Conservation (phyloP, 1,140 invertebrate species). For the Penaeus vannamei region DNA sequence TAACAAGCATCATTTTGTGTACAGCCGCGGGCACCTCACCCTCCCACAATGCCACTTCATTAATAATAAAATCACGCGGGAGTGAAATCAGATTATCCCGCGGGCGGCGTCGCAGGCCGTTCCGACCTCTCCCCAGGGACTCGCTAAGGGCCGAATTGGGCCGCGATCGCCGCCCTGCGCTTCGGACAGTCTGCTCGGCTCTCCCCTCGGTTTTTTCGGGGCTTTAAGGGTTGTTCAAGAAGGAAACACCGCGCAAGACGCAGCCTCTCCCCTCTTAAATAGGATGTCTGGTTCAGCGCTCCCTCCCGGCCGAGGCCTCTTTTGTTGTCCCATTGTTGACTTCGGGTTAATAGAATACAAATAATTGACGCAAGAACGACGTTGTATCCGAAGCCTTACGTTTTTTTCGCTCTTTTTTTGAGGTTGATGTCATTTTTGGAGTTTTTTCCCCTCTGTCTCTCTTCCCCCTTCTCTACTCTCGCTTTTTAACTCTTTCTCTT, state of each 20-base stretch:
- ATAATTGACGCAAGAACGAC: too few species aligned
- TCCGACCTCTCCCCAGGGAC: slow-evolving; percentile 29
- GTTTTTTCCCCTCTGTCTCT: too few species aligned
- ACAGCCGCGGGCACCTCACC: slow-evolving; percentile 25
- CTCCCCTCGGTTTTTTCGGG: neutral
- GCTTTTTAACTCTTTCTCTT: too few species aligned
- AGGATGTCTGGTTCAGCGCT: too few species aligned
- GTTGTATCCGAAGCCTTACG: too few species aligned
- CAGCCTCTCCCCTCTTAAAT: neutral
- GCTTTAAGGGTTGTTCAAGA: slow-evolving; percentile 41
- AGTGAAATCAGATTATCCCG: slow-evolving; percentile 44
- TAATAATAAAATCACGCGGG: slow-evolving; percentile 42
- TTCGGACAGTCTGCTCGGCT: neutral
- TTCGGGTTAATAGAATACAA: too few species aligned
- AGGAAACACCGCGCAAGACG: slow-evolving; percentile 23
- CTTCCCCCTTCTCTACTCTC: too few species aligned
- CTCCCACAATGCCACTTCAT: slow-evolving; percentile 52
- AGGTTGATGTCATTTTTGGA: too few species aligned
- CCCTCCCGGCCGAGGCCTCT: too few species aligned
- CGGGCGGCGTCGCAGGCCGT: slow-evolving; percentile 1
- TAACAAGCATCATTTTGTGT: slow-evolving; percentile 52
- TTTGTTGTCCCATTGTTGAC: too few species aligned
- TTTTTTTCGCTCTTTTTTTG: too few species aligned
- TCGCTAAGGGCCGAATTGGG: slow-evolving; percentile 9
- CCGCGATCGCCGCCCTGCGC: neutral